phyloP scores from a whole-genome alignment of 2,113 vertebrate genomes.

The Cyprinodon tularosa region DNA sequence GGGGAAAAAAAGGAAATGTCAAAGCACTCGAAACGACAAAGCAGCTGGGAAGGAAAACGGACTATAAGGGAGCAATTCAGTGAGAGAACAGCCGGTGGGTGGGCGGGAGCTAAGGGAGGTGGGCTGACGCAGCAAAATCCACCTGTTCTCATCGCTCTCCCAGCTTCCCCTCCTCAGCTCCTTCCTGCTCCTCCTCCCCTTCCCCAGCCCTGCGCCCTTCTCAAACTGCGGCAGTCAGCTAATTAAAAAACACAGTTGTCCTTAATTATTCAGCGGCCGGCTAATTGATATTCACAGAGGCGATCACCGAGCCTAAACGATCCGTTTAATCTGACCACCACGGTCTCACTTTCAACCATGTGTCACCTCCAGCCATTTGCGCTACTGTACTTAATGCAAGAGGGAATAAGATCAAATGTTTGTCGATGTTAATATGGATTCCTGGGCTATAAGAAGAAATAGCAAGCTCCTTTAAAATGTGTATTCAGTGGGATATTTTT shows the following conservation, averaged over 20 bases:
- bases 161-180: constrained; percentile 31
- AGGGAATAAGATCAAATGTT: constrained; percentile 36
- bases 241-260: constrained; percentile 80
- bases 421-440: constrained; percentile 14
- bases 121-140: constrained; percentile 70
- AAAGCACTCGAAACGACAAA: constrained; percentile 34
- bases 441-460: constrained; percentile 11
- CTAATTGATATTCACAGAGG: constrained; percentile 83
- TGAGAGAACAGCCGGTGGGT: constrained; percentile 29
- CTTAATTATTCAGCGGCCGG: constrained; percentile 81
- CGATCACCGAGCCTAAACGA: constrained; percentile 74
- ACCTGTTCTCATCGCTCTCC: constrained; percentile 58
- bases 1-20: constrained; percentile 32
- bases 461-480: constrained; percentile 2
- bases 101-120: constrained; percentile 9
- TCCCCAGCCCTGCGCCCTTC: constrained; percentile 39
- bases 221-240: constrained; percentile 74
- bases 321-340: constrained; percentile 77
- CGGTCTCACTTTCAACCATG: constrained; percentile 60
- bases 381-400: constrained; percentile 58
- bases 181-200: constrained; percentile 16
- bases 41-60: constrained; percentile 42
- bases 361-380: constrained; percentile 55
- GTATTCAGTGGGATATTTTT: constrained; percentile 1
- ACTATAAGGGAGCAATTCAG: constrained; percentile 38